These are phyloP conservation scores for Kobus ellipsiprymnus DNA, from an alignment of 2,113 vertebrate species.

Conservation along the genomic window DNA sequence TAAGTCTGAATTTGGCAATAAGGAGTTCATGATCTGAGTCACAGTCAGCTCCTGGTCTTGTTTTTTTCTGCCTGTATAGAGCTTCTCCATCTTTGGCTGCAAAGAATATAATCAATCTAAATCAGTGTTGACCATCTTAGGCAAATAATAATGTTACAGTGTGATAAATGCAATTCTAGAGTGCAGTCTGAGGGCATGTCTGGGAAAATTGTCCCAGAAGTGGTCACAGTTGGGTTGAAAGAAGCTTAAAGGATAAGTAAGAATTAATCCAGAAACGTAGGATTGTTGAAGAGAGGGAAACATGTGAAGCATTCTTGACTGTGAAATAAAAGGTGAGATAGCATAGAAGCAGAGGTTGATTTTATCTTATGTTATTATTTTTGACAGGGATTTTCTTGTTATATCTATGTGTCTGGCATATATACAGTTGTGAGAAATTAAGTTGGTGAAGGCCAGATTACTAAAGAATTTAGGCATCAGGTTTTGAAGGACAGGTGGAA, in stretches of 20 bases:
- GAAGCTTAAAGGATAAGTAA: not conserved
- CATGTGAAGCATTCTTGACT: not conserved
- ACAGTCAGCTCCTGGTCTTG: too few species aligned
- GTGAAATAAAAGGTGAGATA: not conserved
- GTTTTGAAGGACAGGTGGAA: not conserved
- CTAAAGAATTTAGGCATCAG: not conserved
- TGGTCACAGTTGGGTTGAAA: not conserved
- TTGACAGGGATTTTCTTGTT: not conserved
- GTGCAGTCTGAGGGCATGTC: accelerated
- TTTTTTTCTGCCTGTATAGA: too few species aligned
- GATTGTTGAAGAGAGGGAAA: not conserved
- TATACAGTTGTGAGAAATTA: not conserved
- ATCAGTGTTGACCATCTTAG: accelerated
- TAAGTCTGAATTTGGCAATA: too few species aligned
- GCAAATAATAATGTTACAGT: not conserved
- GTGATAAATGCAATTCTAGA: not conserved
- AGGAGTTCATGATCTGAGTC: too few species aligned
- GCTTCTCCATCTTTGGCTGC: too few species aligned
- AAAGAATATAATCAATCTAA: too few species aligned
- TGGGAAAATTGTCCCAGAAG: not conserved
- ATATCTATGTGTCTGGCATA: not conserved
- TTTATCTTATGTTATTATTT: not conserved
- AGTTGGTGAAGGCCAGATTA: not conserved
- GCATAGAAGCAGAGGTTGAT: not conserved
- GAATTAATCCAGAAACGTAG: not conserved